phyloP scores from a whole-genome alignment of 2,797 vertebrate genomes.

The Hydrolagus colliei region DNA sequence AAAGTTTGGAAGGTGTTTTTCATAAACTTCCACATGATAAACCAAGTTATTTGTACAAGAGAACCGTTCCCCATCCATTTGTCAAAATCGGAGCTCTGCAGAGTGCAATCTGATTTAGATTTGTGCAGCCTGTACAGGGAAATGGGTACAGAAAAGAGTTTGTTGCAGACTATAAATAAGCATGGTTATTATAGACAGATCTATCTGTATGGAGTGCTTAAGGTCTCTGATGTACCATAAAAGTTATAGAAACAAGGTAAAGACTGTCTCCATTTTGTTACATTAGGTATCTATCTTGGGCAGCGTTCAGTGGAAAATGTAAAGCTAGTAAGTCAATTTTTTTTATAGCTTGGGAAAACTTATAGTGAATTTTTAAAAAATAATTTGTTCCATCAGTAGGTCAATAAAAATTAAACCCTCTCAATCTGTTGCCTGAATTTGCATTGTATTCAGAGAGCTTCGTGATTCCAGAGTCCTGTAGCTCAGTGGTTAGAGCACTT shows the following conservation, averaged over 20 bases:
- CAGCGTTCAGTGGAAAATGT: not conserved
- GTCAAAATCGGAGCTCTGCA: constrained; percentile 7
- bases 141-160: constrained; percentile 26
- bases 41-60: not conserved
- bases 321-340: not conserved
- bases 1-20: constrained; percentile 23
- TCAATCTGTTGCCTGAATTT: not conserved
- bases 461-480: not conserved
- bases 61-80: constrained; percentile 14
- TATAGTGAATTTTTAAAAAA: not conserved
- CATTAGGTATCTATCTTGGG: not conserved
- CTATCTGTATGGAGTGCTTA: constrained; percentile 9
- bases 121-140: not conserved
- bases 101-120: constrained; percentile 22
- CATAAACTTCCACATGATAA: not conserved
- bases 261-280: constrained; percentile 19
- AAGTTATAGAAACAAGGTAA: constrained; percentile 10
- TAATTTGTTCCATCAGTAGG: not conserved
- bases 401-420: not conserved
- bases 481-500: not conserved
- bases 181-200: constrained; percentile 24
- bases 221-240: constrained; percentile 22
- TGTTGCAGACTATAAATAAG: constrained; percentile 23
- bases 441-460: not conserved
- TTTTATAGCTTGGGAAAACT: not conserved